A percentile compares a stretch with the other conserved stretches of the same genome.
Evolutionary conservation across 2,797 vertebrate genomes (phyloP).

Genomic region (Acrossocheilus wenchowensis): DNA sequence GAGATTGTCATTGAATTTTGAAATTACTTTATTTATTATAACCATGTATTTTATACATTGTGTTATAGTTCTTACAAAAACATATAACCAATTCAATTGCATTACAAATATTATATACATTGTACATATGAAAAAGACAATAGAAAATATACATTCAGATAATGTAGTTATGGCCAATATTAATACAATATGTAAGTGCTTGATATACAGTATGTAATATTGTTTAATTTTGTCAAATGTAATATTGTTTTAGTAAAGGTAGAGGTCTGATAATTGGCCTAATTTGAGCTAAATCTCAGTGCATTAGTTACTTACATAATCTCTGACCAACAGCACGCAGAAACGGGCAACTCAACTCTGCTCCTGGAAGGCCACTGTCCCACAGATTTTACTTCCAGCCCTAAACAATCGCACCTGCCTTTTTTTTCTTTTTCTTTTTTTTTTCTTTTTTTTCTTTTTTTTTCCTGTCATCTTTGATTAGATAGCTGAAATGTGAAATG

Average conservation of each 20-base stretch:
- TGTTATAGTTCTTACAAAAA: background rate
- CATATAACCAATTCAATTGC: background rate
- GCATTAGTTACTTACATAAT: background rate
- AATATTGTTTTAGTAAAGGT: background rate
- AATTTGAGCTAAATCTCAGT: background rate
- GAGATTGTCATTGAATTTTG: background rate
- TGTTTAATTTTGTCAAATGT: background rate
- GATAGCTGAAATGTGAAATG: too few species aligned
- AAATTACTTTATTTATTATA: conserved; percentile 4
- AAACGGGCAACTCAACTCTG: background rate
- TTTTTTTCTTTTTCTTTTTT: background rate
- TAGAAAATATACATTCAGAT: background rate
- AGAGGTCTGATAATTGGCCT: background rate
- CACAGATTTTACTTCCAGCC: background rate
- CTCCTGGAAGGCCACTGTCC: background rate
- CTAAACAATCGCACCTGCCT: background rate
- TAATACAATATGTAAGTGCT: background rate
- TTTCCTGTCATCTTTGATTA: background rate
- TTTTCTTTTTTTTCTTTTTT: background rate
- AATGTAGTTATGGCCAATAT: background rate
- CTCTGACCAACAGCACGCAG: background rate
- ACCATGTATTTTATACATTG: background rate
- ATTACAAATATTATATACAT: background rate
- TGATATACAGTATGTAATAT: background rate
- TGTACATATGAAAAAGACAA: background rate